phyloP scores from a whole-genome alignment of 2,113 vertebrate genomes.

The Sebastes schlegelii region DNA sequence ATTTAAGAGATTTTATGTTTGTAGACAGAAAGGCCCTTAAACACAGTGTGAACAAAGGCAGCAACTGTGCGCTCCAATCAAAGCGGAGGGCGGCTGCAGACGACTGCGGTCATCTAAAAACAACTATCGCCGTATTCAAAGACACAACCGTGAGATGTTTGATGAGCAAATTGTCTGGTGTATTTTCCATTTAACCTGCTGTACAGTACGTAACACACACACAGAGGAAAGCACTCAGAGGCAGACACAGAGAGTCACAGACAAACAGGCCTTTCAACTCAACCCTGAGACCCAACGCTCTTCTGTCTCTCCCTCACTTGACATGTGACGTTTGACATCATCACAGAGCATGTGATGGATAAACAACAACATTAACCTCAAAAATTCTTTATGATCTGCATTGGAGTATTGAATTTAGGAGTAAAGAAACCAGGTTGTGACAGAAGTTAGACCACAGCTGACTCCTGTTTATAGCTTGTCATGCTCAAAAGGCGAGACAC shows the following conservation, averaged over 20 bases:
- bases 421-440: too few species aligned
- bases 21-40: conserved; percentile 25
- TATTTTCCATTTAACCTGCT: conserved; percentile 19
- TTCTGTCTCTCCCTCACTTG: conserved; percentile 17
- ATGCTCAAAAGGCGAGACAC: background rate
- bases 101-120: background rate
- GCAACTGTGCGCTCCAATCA: conserved; percentile 44
- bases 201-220: background rate
- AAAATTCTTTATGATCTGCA: background rate
- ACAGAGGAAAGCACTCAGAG: background rate
- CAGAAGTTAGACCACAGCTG: background rate
- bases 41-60: conserved; percentile 26
- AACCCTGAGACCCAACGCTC: background rate
- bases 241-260: background rate
- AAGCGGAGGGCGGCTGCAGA: background rate
- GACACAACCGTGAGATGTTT: background rate
- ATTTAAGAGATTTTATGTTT: conserved; percentile 17
- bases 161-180: conserved; percentile 2
- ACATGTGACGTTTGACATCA: background rate
- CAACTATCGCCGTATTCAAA: background rate
- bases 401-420: background rate
- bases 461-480: background rate
- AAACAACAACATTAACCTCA: background rate
- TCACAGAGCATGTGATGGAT: background rate
- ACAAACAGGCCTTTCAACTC: conserved; percentile 26